phyloP scores from a whole-genome alignment of 2,113 vertebrate genomes.

The Malurus alboscapulatus region DNA sequence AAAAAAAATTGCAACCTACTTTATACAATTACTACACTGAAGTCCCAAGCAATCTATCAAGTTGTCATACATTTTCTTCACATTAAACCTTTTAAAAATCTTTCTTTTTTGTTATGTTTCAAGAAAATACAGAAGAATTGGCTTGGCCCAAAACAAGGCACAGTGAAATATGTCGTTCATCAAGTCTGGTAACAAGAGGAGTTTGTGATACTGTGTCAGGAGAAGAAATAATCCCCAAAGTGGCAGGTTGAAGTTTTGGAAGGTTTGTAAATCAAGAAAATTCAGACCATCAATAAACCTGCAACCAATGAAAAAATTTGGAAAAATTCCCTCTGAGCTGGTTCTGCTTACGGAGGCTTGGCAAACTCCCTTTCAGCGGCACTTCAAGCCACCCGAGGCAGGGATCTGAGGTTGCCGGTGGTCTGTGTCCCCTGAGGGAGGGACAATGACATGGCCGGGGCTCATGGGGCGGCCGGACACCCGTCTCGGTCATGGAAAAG shows the following conservation, averaged over 20 bases:
- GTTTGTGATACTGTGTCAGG: neutral
- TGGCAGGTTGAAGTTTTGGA: neutral
- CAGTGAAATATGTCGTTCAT: neutral
- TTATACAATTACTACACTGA: constrained; percentile 34
- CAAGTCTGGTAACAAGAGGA: neutral
- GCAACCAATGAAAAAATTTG: neutral
- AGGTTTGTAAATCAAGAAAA: neutral
- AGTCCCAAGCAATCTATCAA: constrained; percentile 51
- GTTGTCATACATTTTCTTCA: constrained; percentile 33
- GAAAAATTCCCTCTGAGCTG: neutral
- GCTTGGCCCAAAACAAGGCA: neutral
- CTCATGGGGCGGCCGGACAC: neutral
- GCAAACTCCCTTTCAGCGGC: neutral
- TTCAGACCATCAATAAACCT: neutral
- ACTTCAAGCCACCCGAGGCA: neutral
- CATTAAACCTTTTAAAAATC: constrained; percentile 6
- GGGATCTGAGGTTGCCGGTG: neutral
- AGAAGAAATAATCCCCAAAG: constrained; percentile 16
- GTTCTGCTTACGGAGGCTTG: neutral
- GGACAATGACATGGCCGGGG: neutral
- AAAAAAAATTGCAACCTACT: constrained; percentile 21
- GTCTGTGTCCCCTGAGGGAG: neutral
- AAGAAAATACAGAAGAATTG: constrained; percentile 32
- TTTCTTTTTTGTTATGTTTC: neutral
- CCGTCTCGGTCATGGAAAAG: neutral